phyloP scores from a whole-genome alignment of 1,140 invertebrate species.

The Magallana angulata region DNA sequence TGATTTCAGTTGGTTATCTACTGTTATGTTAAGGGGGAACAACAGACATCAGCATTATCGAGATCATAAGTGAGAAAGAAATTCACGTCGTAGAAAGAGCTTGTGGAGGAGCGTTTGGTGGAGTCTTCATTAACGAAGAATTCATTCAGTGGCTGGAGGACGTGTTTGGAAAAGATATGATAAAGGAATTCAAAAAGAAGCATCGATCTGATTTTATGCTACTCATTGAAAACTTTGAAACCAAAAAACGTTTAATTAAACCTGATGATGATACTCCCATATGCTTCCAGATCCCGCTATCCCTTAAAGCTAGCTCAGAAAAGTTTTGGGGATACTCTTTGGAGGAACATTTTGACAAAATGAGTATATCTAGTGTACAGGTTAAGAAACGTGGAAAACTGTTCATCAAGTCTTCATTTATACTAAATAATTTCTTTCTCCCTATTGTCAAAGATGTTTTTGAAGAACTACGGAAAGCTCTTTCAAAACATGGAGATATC shows the following conservation, averaged over 20 bases:
- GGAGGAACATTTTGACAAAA: background rate
- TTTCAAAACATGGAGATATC: background rate
- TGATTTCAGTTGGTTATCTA: no score
- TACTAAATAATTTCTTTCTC: background rate
- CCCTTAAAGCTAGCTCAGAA: background rate
- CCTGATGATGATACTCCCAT: background rate
- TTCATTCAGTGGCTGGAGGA: background rate
- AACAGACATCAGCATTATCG: constrained; percentile 5
- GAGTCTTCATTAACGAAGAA: constrained; percentile 17
- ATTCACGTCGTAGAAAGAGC: constrained; percentile 2
- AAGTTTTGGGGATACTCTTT: background rate
- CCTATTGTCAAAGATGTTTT: background rate
- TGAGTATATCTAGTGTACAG: background rate
- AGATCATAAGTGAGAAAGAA: background rate
- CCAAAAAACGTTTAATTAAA: background rate
- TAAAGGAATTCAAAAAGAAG: constrained; percentile 11
- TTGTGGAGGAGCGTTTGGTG: constrained; percentile 19
- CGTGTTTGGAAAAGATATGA: constrained; percentile 10
- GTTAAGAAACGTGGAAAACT: constrained; percentile 1
- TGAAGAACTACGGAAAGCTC: background rate
- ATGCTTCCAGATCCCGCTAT: background rate
- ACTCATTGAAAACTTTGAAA: constrained; percentile 10
- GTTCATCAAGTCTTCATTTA: background rate
- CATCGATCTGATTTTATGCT: constrained; percentile 23
- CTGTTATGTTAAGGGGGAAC: background rate